phyloP scores from a whole-genome alignment of 1,140 invertebrate species.

The Antheraea mylitta region DNA sequence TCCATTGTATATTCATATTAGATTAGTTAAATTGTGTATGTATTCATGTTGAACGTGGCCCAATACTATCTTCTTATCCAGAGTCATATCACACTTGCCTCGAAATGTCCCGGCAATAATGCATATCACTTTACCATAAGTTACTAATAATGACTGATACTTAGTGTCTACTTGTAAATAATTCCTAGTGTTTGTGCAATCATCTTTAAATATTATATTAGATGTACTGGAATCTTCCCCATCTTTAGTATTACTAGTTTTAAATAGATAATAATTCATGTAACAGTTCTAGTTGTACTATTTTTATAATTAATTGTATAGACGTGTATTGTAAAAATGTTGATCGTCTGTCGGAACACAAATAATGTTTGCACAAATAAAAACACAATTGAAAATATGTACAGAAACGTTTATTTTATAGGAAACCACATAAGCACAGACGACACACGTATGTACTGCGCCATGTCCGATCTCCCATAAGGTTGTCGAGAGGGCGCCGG shows the following conservation, averaged over 20 bases:
- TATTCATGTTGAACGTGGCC: not conserved
- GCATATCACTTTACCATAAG: conserved; percentile 60
- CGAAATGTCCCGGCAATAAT: conserved; percentile 74
- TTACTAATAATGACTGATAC: conserved; percentile 55
- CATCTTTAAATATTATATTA: conserved; percentile 46
- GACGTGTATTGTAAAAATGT: not conserved
- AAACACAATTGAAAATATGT: conserved; percentile 75
- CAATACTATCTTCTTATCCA: not conserved
- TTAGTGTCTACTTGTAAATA: conserved; percentile 12
- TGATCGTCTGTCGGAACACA: conserved; percentile 1
- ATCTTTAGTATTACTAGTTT: conserved; percentile 40
- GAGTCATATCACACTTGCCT: conserved; percentile 38
- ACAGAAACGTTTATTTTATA: conserved; percentile 78
- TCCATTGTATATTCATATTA: no score
- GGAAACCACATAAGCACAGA: conserved; percentile 73
- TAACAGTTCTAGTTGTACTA: conserved; percentile 35
- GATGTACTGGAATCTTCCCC: conserved; percentile 28
- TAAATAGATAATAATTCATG: conserved; percentile 24
- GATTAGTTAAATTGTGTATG: no score
- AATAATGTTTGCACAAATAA: conserved; percentile 58
- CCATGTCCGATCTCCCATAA: conserved; percentile 51
- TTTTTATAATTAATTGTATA: conserved; percentile 41
- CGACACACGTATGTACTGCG: conserved; percentile 46
- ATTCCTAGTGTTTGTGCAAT: conserved; percentile 15
- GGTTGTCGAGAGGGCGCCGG: conserved; percentile 43